phyloP scores from a whole-genome alignment of 2,888 invertebrate genomes.

The Perizoma flavofasciatum region DNA sequence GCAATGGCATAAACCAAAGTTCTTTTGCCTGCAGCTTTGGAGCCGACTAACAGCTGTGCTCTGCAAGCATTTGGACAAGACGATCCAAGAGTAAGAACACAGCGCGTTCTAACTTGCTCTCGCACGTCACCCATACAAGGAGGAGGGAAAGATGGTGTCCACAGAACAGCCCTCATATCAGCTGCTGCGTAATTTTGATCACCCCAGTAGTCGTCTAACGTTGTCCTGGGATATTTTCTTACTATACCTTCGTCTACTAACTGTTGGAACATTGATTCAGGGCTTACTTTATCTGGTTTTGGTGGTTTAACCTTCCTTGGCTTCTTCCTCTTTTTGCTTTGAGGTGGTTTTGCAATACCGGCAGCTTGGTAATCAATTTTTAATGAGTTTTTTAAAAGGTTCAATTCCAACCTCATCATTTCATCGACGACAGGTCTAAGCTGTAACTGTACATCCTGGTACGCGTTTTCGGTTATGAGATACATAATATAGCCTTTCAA shows the following conservation, averaged over 20 bases:
- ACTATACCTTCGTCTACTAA: slow-evolving; percentile 89
- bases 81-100: slow-evolving; percentile 83
- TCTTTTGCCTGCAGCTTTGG: slow-evolving; percentile 88
- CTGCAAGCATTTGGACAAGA: slow-evolving; percentile 68
- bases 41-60: slow-evolving; percentile 88
- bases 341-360: slow-evolving; percentile 49
- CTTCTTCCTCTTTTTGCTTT: slow-evolving; percentile 64
- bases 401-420: slow-evolving; percentile 84
- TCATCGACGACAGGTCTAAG: slow-evolving; percentile 88
- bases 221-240: slow-evolving; percentile 82
- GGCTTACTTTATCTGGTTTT: slow-evolving; percentile 85
- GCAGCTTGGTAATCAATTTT: slow-evolving; percentile 63
- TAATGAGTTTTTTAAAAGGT: slow-evolving; percentile 79
- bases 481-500: slow-evolving; percentile 85
- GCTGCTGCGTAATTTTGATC: slow-evolving; percentile 86
- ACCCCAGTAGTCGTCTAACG: slow-evolving; percentile 87
- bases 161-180: slow-evolving; percentile 70
- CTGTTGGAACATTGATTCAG: slow-evolving; percentile 88
- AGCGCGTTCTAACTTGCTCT: slow-evolving; percentile 84
- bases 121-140: slow-evolving; percentile 85
- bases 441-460: slow-evolving; percentile 86
- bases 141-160: slow-evolving; percentile 76
- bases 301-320: slow-evolving; percentile 75
- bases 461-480: slow-evolving; percentile 86
- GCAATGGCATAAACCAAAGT: slow-evolving; percentile 89